Conservation (phyloP, 2,888 invertebrate genomes). For the Zaprionus lineosus region DNA sequence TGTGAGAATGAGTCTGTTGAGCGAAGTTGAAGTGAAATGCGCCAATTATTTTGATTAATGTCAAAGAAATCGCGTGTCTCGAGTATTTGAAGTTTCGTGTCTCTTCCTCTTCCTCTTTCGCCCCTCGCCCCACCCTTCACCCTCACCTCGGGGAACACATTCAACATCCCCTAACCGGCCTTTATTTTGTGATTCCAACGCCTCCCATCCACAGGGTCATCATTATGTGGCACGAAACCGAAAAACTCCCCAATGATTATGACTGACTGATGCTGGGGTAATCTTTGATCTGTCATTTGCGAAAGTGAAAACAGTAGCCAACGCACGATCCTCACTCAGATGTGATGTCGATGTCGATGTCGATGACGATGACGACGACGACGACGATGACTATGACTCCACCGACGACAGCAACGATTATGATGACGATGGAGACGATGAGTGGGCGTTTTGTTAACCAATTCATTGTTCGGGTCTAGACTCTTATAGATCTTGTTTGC, state of each 20-base stretch:
- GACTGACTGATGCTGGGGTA: constrained; percentile 47
- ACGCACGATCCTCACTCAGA: constrained; percentile 24
- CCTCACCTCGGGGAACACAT: too few species aligned
- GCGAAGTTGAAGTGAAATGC: constrained; percentile 71
- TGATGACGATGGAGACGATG: constrained; percentile 46
- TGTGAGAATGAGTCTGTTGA: constrained; percentile 73
- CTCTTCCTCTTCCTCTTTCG: background rate
- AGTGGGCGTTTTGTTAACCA: constrained; percentile 68
- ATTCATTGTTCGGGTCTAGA: constrained; percentile 37
- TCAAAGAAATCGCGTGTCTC: constrained; percentile 77
- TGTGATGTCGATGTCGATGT: too few species aligned
- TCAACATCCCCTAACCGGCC: too few species aligned
- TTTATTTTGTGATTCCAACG: too few species aligned
- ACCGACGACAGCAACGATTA: too few species aligned
- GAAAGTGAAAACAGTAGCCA: constrained; percentile 62
- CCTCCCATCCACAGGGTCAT: constrained; percentile 42
- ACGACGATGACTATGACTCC: background rate
- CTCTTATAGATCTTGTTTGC: constrained; percentile 10
- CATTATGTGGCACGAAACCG: constrained; percentile 62
- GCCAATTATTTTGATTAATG: constrained; percentile 78
- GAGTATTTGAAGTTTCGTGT: constrained; percentile 66
- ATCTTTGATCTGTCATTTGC: constrained; percentile 70
- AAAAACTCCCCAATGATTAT: constrained; percentile 50
- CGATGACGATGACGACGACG: constrained; percentile 12
- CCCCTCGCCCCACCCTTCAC: background rate